Evolutionary conservation across 2,113 vertebrate genomes (phyloP).

Genomic region (Eretmochelys imbricata): DNA sequence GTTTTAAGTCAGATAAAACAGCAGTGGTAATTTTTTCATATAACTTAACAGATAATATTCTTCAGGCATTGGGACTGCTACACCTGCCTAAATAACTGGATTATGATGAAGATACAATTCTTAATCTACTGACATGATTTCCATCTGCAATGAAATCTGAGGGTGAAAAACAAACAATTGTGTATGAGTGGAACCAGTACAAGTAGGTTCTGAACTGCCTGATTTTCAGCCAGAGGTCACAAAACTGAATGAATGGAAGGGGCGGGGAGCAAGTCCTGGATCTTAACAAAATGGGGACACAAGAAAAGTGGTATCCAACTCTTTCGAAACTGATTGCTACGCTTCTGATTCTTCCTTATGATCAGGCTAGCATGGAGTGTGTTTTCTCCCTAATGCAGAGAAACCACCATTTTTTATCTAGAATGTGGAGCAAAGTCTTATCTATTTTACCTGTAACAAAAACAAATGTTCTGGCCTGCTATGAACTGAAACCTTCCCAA

Average conservation of each 20-base stretch:
- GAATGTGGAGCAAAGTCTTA: not conserved
- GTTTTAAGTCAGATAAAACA: too few species aligned
- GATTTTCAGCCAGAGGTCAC: not conserved
- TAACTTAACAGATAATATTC: not conserved
- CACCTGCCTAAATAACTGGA: not conserved
- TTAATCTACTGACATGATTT: not conserved
- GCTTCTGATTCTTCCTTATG: not conserved
- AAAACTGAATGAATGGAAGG: not conserved
- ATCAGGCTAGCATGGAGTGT: not conserved
- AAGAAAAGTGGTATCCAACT: not conserved
- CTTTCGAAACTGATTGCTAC: not conserved
- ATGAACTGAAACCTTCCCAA: not conserved
- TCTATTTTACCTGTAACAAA: not conserved
- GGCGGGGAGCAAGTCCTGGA: not conserved
- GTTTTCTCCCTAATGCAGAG: not conserved
- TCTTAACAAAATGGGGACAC: not conserved
- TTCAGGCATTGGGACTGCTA: not conserved
- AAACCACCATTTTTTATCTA: not conserved
- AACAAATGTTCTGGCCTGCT: not conserved
- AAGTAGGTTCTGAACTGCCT: not conserved
- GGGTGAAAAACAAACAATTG: not conserved
- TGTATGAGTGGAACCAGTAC: not conserved
- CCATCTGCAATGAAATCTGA: not conserved
- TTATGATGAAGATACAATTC: not conserved
- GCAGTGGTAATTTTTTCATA: too few species aligned